These are phyloP conservation scores for Lamellibrachia luymesi DNA, from an alignment of 1,140 invertebrate genomes.

Conservation along the genomic window DNA sequence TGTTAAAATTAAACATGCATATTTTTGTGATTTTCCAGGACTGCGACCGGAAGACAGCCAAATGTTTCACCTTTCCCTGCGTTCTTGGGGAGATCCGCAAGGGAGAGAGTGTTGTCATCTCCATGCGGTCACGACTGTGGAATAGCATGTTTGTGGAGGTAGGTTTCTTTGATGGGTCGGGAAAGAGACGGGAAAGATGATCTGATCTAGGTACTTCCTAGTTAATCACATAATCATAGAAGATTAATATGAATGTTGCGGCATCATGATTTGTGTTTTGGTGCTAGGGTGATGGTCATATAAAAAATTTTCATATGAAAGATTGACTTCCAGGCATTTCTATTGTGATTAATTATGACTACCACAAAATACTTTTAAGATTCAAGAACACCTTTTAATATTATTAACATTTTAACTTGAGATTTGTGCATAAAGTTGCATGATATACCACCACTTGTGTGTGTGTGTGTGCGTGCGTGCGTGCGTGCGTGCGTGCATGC, in stretches of 20 bases:
- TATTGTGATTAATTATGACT: too few relatives aligned
- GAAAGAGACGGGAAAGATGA: not conserved
- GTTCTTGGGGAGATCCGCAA: slow-evolving; percentile 73
- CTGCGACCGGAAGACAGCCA: slow-evolving; percentile 75
- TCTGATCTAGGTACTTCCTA: not conserved
- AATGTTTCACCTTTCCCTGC: slow-evolving; percentile 83
- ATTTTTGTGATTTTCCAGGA: slow-evolving; percentile 62
- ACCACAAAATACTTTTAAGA: too few relatives aligned
- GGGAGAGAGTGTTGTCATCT: slow-evolving; percentile 71
- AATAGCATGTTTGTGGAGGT: slow-evolving; percentile 80
- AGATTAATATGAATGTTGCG: too few relatives aligned
- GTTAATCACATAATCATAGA: not conserved
- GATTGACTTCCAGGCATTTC: too few relatives aligned
- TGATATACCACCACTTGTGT: too few relatives aligned
- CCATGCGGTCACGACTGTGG: slow-evolving; percentile 79
- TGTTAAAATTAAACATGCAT: not conserved
- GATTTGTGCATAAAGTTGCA: too few relatives aligned
- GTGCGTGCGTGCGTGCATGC: too few relatives aligned
- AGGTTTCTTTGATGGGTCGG: slow-evolving; percentile 29
- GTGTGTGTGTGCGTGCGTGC: too few relatives aligned
- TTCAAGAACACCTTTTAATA: too few relatives aligned
- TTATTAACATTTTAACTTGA: too few relatives aligned
- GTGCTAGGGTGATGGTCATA: slow-evolving; percentile 15
- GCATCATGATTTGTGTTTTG: not conserved
- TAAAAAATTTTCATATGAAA: not conserved